Percentiles rank a stretch among this genome's conserved stretches.
Evolutionary conservation across 2,797 vertebrate genomes (phyloP).

Genomic region (Lycodopsis pacificus): DNA sequence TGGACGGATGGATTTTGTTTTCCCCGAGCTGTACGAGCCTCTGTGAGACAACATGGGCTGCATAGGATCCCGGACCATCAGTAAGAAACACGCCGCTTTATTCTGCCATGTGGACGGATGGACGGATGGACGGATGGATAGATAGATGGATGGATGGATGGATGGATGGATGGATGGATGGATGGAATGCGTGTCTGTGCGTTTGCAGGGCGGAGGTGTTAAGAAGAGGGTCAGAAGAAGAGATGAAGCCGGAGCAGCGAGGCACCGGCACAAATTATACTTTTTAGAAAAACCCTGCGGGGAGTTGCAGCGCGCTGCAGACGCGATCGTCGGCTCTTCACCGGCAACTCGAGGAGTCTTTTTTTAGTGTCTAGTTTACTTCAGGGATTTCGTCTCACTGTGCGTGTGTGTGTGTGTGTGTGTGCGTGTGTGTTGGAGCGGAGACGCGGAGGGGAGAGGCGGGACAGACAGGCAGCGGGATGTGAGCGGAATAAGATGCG

Average conservation of each 20-base stretch:
- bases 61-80: conserved; percentile 86
- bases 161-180: background rate
- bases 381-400: conserved; percentile 18
- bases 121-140: conserved; percentile 6
- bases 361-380: conserved; percentile 41
- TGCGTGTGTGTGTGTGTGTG: conserved; percentile 16
- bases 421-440: conserved; percentile 20
- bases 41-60: conserved; percentile 86
- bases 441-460: conserved; percentile 39
- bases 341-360: background rate
- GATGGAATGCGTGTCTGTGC: background rate
- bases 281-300: conserved; percentile 12
- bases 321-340: background rate
- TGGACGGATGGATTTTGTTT: conserved; percentile 77
- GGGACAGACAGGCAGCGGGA: conserved; percentile 55
- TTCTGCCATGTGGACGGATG: conserved; percentile 57
- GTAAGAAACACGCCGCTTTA: conserved; percentile 73
- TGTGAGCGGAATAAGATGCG: conserved; percentile 65
- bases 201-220: conserved; percentile 15
- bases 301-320: conserved; percentile 27
- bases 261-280: background rate
- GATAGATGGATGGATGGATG: conserved; percentile 33
- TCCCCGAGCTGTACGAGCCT: conserved; percentile 74
- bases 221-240: background rate
- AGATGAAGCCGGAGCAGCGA: background rate